Percentiles rank a stretch among this genome's conserved stretches.
These are phyloP conservation scores for Ischnus inquisitorius DNA, from an alignment of 2,888 invertebrate genomes.

Conservation along the genomic window DNA sequence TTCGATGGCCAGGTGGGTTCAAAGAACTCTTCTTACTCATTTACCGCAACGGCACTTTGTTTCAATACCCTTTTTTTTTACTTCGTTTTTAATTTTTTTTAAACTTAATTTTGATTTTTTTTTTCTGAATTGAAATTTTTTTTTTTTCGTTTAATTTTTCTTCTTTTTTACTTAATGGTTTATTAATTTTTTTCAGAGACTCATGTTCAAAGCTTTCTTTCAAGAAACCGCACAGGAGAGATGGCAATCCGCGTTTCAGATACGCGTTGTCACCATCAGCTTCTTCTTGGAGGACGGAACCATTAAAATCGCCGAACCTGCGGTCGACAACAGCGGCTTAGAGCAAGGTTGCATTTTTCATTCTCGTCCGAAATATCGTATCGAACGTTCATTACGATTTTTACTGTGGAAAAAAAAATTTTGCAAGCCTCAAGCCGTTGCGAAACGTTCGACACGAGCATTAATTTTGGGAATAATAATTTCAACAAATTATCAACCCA, in stretches of 20 bases:
- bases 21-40: background rate
- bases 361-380: constrained; percentile 5
- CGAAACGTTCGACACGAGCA: too few relatives aligned
- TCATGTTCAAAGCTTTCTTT: constrained; percentile 92
- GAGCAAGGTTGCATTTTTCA: constrained; percentile 89
- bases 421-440: too few relatives aligned
- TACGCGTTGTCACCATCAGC: constrained; percentile 93
- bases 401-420: background rate
- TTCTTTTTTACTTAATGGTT: too few relatives aligned
- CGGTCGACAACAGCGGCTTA: constrained; percentile 93
- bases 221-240: constrained; percentile 92
- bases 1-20: constrained; percentile 93
- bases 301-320: constrained; percentile 94
- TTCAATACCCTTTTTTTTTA: background rate
- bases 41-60: background rate
- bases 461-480: too few relatives aligned
- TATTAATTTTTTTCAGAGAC: constrained; percentile 86
- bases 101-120: too few relatives aligned
- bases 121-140: too few relatives aligned
- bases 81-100: too few relatives aligned
- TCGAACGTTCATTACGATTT: too few relatives aligned
- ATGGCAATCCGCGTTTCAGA: constrained; percentile 88
- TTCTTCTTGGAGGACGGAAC: constrained; percentile 97
- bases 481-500: too few relatives aligned
- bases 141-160: constrained; percentile 60